Evolutionary conservation across 1,140 invertebrate genomes (phyloP).

Genomic region (Temnothorax nylanderi): DNA sequence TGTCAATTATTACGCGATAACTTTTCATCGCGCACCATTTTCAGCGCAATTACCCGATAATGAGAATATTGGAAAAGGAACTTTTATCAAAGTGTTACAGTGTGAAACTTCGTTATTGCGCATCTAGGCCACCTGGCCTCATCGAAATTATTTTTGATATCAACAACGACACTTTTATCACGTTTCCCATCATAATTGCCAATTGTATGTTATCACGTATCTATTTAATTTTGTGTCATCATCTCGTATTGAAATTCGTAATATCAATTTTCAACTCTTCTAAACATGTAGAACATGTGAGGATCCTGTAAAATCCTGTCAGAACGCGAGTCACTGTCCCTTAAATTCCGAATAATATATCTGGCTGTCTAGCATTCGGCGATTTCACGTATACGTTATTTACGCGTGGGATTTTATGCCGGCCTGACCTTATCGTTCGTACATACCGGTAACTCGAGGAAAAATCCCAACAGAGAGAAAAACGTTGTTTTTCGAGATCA

Average conservation of each 20-base stretch:
- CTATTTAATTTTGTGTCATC: background rate
- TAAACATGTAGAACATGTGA: background rate
- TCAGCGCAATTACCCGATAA: slow-evolving; percentile 47
- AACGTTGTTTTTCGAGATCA: slow-evolving; percentile 9
- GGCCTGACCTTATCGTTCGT: background rate
- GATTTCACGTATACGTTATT: slow-evolving; percentile 31
- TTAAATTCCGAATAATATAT: background rate
- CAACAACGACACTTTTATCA: background rate
- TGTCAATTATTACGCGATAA: slow-evolving; percentile 41
- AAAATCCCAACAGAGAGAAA: background rate
- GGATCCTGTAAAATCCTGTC: background rate
- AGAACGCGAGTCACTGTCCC: background rate
- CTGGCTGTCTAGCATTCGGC: background rate
- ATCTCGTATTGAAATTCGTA: slow-evolving; percentile 3
- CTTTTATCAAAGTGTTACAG: slow-evolving; percentile 44
- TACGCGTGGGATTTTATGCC: slow-evolving; percentile 39
- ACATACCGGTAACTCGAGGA: background rate
- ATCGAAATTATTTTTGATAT: slow-evolving; percentile 44
- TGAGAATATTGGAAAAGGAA: slow-evolving; percentile 46
- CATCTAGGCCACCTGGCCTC: slow-evolving; percentile 21
- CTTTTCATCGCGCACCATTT: slow-evolving; percentile 8
- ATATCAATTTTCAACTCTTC: background rate
- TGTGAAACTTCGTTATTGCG: slow-evolving; percentile 45
- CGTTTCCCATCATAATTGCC: background rate
- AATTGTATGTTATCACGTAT: background rate